Base-by-base conservation (phyloP, 2,113 vertebrate genomes). In the Rhabdornis inornatus region DNA sequence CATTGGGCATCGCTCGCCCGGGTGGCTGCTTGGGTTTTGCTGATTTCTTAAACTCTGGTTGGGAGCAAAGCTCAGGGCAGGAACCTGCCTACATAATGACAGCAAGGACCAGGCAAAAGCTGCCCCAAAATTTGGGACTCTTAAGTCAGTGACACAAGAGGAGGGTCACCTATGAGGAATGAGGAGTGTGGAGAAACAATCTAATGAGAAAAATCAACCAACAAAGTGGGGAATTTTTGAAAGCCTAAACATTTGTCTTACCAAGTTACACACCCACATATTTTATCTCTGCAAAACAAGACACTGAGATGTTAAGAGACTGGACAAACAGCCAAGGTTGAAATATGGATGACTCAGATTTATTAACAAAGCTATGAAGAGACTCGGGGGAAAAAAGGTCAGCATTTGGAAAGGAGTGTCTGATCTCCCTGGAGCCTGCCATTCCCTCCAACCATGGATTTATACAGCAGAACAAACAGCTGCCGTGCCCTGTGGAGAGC, bases 271-370 rank as follows among this genome's bases (percentile, higher is more conserved):
- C 87, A 63, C 89, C 87, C 93, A 75, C 89, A 66, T 33, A 68
- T 68, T 87, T 87, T 78, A 89, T 71, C 84, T 90, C 65, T 52
- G 57, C 1, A 0, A 90, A 95, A 91, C 74, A 94, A 89, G 74
- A 83, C 2, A 11, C 30, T 4, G 17, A 63, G 84, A 94, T 87
- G 74, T 53, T 91, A 66, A 79, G 69, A 94, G 81, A 82, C 33
- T 17, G 77, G 61, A 87, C 87, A 79, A 92, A 84, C 74, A 94
- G 84, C 81, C 84, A 87, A 87, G 70, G 63, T 8, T 92, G 83
- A 91, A 93, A 91, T 52, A 85, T 10, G 66, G 74, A 87, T 93
- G 90, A 94, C 78, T 96, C 88, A 92, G 77, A 79, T 91, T 89
- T 89, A 91, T 75, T 91, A 96, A 96, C 52, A 71, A 75, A 72